Percentiles rank a stretch among this genome's conserved stretches.
These are phyloP conservation scores for Argyrosomus regius DNA, from an alignment of 2,797 vertebrate species.

Conservation along the genomic window DNA sequence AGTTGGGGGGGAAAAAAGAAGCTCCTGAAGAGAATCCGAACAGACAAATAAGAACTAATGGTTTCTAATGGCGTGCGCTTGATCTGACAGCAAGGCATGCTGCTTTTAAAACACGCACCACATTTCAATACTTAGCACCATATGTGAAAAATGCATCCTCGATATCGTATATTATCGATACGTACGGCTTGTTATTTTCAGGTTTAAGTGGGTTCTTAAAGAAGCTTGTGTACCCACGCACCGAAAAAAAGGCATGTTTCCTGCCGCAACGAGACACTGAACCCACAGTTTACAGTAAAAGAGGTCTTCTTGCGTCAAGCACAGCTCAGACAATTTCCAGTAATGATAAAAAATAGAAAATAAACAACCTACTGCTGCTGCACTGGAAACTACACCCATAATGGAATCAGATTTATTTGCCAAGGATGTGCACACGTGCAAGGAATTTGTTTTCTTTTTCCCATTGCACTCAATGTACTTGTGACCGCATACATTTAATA, in stretches of 20 bases:
- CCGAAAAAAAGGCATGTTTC: neutral
- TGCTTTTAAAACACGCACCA: neutral
- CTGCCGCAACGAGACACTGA: neutral
- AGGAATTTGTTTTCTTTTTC: too few relatives aligned
- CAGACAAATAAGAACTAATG: conserved; percentile 55
- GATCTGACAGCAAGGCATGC: conserved; percentile 23
- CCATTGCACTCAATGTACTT: too few relatives aligned
- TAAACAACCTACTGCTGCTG: neutral
- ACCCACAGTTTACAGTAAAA: neutral
- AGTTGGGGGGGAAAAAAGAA: conserved; percentile 2
- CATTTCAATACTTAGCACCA: neutral
- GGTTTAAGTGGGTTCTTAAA: neutral
- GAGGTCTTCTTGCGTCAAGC: neutral
- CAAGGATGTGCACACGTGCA: too few relatives aligned
- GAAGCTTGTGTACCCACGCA: neutral
- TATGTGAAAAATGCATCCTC: neutral
- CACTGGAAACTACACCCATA: neutral
- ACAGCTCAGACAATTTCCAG: neutral
- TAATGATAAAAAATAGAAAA: neutral
- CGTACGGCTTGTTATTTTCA: neutral
- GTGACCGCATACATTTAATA: neutral
- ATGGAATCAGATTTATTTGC: too few relatives aligned
- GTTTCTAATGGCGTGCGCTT: conserved; percentile 43
- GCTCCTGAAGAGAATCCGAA: conserved; percentile 24
- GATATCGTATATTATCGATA: too few relatives aligned